These are phyloP conservation scores for Ctenopoma multispine DNA, from an alignment of 2,797 vertebrate species.

Conservation along the genomic window DNA sequence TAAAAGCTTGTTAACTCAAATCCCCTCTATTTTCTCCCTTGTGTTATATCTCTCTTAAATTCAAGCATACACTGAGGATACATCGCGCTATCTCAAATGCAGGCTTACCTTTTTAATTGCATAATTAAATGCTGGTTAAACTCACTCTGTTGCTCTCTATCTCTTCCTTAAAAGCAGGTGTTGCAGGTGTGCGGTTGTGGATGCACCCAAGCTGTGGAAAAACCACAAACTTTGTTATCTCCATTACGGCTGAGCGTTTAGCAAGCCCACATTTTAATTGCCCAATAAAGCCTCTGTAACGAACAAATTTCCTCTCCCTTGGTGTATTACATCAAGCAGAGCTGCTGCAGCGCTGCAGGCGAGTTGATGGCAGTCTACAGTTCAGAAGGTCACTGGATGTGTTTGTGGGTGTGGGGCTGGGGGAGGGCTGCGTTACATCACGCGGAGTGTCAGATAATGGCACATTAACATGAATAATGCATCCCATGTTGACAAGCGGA, in stretches of 20 bases:
- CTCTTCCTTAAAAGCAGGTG: constrained; percentile 49
- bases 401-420: constrained; percentile 56
- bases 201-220: constrained; percentile 34
- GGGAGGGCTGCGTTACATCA: constrained; percentile 79
- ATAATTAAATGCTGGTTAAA: constrained; percentile 60
- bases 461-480: constrained; percentile 83
- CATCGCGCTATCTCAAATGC: constrained; percentile 55
- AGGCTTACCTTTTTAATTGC: constrained; percentile 58
- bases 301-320: constrained; percentile 22
- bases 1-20: constrained; percentile 55
- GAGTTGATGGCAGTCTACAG: constrained; percentile 57
- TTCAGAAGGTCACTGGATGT: constrained; percentile 78
- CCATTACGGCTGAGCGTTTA: constrained; percentile 40
- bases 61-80: constrained; percentile 49
- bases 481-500: constrained; percentile 75
- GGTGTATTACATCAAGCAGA: constrained; percentile 26
- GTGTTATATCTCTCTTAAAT: constrained; percentile 45
- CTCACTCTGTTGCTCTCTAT: constrained; percentile 39
- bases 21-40: constrained; percentile 35
- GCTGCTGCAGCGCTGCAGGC: constrained; percentile 47
- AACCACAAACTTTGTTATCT: constrained; percentile 47
- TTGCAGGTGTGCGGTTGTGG: constrained; percentile 25
- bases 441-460: constrained; percentile 77
- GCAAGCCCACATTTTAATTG: constrained; percentile 62
- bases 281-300: constrained; percentile 49